Conservation (phyloP, 2,113 vertebrate genomes). For the Hassar affinis region DNA sequence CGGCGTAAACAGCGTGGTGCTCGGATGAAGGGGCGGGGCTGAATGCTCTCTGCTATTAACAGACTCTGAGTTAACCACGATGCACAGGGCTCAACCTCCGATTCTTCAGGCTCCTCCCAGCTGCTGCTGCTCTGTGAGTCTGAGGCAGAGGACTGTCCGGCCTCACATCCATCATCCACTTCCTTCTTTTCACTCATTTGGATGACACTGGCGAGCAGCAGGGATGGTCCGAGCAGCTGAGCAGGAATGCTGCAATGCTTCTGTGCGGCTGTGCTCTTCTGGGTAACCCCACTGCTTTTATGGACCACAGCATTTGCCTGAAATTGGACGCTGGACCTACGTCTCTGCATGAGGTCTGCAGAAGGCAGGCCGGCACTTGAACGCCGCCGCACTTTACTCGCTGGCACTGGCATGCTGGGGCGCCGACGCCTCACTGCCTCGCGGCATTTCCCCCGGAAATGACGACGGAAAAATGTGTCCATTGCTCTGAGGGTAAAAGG, state of each 20-base stretch:
- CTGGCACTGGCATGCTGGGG: slow-evolving; percentile 66
- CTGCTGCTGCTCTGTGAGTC: slow-evolving; percentile 55
- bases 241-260: slow-evolving; percentile 59
- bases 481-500: slow-evolving; percentile 61
- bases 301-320: slow-evolving; percentile 19
- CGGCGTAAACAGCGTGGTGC: slow-evolving; percentile 74
- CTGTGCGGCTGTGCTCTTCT: neutral
- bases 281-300: neutral
- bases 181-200: slow-evolving; percentile 66
- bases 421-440: slow-evolving; percentile 47
- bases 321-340: slow-evolving; percentile 59
- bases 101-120: slow-evolving; percentile 18
- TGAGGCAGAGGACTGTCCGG: slow-evolving; percentile 40
- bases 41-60: slow-evolving; percentile 30
- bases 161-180: slow-evolving; percentile 15
- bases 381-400: slow-evolving; percentile 81
- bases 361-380: slow-evolving; percentile 83
- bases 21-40: slow-evolving; percentile 59
- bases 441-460: slow-evolving; percentile 71
- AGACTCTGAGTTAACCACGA: slow-evolving; percentile 38
- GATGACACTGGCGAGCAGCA: slow-evolving; percentile 74
- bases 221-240: slow-evolving; percentile 73
- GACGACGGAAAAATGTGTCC: slow-evolving; percentile 86
- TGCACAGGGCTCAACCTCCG: neutral
- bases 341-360: slow-evolving; percentile 63